Percentiles rank a stretch among this genome's conserved stretches.
phyloP scores from a whole-genome alignment of 2,888 invertebrate species.

The Endotricha flammealis region DNA sequence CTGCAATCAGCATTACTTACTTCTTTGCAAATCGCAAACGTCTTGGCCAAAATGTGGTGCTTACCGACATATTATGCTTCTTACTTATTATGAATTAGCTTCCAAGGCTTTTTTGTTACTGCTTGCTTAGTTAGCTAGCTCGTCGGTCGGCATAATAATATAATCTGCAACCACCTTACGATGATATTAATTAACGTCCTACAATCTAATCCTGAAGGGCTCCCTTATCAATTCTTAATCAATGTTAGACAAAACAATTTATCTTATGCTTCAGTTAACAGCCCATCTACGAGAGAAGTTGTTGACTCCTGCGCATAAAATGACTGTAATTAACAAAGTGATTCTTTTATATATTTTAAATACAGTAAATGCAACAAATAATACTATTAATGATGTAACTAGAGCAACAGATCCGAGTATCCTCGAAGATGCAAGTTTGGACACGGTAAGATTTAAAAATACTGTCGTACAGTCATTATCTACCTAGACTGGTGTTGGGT shows the following conservation, averaged over 20 bases:
- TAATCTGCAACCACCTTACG: too few relatives aligned
- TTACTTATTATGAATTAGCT: too few relatives aligned
- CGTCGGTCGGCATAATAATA: too few relatives aligned
- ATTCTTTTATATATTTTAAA: not conserved
- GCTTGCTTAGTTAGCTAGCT: too few relatives aligned
- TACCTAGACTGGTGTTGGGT: too few relatives aligned
- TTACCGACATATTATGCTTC: too few relatives aligned
- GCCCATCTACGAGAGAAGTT: constrained; percentile 14
- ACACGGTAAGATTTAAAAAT: constrained; percentile 54
- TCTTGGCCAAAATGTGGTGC: too few relatives aligned
- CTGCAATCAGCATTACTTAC: too few relatives aligned
- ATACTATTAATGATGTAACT: constrained; percentile 1
- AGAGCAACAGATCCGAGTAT: constrained; percentile 33
- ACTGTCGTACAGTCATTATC: too few relatives aligned
- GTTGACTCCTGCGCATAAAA: constrained; percentile 22
- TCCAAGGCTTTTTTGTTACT: too few relatives aligned
- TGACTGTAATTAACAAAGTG: constrained; percentile 10
- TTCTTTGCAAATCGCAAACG: too few relatives aligned
- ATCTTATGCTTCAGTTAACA: constrained; percentile 28
- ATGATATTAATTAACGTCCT: constrained; percentile 10
- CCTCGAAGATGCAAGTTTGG: constrained; percentile 56
- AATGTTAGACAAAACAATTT: constrained; percentile 28
- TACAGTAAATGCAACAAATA: not conserved
- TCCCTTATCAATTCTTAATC: constrained; percentile 24
- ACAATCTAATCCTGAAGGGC: constrained; percentile 9